Conservation (phyloP, 92 coral and sea anemone genomes). For the Porites lobata region DNA sequence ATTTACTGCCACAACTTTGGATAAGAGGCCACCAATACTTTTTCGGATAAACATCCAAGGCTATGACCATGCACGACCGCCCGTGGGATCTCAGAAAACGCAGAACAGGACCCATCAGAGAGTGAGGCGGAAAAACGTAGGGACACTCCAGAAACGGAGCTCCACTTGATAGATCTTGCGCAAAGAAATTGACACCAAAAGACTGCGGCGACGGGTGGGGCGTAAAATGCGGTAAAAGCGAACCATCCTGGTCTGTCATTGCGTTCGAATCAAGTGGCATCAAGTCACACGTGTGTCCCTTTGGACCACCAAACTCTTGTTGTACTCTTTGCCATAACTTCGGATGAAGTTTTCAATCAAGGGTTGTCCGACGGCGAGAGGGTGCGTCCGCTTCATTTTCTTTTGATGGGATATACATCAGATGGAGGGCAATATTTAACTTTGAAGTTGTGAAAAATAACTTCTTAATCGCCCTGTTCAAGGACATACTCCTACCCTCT, state of each 20-base stretch:
- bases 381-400: constrained; percentile 66
- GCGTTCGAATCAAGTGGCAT: constrained; percentile 48
- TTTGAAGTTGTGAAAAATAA: not conserved
- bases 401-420: constrained; percentile 32
- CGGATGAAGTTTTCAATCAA: not conserved
- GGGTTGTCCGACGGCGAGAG: constrained; percentile 50
- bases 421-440: constrained; percentile 17
- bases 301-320: constrained; percentile 53
- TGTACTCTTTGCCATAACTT: constrained; percentile 49
- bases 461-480: not conserved
- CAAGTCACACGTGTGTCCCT: constrained; percentile 1
- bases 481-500: not conserved
- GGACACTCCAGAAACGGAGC: not conserved
- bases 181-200: constrained; percentile 63
- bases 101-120: constrained; percentile 41
- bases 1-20: not conserved
- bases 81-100: not conserved
- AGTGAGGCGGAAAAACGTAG: constrained; percentile 49
- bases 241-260: constrained; percentile 35
- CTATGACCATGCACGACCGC: constrained; percentile 13
- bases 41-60: constrained; percentile 30
- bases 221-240: not conserved
- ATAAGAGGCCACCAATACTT: constrained; percentile 51
- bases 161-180: constrained; percentile 38
- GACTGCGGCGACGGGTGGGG: constrained; percentile 55